phyloP scores from a whole-genome alignment of 1,140 invertebrate species.

The Sweltsa coloradensis region DNA sequence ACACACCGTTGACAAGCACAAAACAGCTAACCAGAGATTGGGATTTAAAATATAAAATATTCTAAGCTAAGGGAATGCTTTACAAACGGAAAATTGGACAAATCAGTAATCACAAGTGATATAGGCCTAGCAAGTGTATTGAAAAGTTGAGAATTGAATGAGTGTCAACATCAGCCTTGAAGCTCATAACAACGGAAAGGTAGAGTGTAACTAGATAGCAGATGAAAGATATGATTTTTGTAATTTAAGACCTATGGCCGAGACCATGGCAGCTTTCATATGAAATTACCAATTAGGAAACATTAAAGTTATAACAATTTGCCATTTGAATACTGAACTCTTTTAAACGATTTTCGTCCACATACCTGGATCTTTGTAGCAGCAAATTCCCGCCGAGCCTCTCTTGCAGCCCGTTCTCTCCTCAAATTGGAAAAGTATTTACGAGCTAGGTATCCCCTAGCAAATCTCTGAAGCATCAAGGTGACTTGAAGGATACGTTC shows the following conservation, averaged over 20 bases:
- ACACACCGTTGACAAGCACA: too few species aligned
- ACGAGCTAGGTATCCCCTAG: too few species aligned
- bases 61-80: too few species aligned
- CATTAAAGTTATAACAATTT: constrained; percentile 28
- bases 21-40: too few species aligned
- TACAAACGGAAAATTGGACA: too few species aligned
- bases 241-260: constrained; percentile 32
- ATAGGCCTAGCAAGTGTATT: too few species aligned
- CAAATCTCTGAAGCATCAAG: too few species aligned
- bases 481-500: background rate
- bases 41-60: too few species aligned
- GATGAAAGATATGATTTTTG: constrained; percentile 10
- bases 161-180: too few species aligned
- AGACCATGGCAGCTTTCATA: constrained; percentile 25
- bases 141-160: too few species aligned
- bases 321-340: constrained; percentile 47
- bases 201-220: background rate
- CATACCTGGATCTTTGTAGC: constrained; percentile 47
- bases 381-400: constrained; percentile 23
- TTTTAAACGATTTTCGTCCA: constrained; percentile 22
- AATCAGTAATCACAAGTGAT: too few species aligned
- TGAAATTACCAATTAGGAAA: constrained; percentile 16
- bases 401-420: constrained; percentile 15
- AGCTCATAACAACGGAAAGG: background rate
- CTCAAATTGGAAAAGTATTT: too few species aligned